Percentiles rank a stretch among this genome's conserved stretches.
phyloP scores from a whole-genome alignment of 2,888 invertebrate species.

The Muschampia plurimacula region DNA sequence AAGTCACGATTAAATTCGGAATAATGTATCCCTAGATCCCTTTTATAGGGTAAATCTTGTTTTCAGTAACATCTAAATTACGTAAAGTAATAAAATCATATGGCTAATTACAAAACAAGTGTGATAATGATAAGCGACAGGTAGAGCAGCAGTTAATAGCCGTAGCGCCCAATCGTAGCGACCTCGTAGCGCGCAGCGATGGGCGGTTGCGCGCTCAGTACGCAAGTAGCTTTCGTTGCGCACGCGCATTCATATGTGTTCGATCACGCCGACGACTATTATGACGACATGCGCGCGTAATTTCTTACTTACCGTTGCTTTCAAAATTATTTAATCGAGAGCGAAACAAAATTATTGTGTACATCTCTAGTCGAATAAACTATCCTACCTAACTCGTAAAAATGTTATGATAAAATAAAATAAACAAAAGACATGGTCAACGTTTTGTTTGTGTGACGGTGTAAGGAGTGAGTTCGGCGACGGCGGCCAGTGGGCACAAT shows the following conservation, averaged over 20 bases:
- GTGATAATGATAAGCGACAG: conserved; percentile 54
- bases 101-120: conserved; percentile 35
- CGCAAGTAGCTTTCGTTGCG: conserved; percentile 73
- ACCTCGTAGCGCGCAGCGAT: conserved; percentile 61
- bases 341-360: conserved; percentile 35
- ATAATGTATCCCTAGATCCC: no score
- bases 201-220: conserved; percentile 67
- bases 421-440: conserved; percentile 52
- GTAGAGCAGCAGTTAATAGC: conserved; percentile 59
- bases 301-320: conserved; percentile 41
- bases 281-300: conserved; percentile 58
- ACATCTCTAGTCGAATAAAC: conserved; percentile 22
- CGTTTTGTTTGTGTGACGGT: conserved; percentile 58
- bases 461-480: conserved; percentile 13
- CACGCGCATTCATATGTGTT: conserved; percentile 61
- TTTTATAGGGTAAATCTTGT: background rate
- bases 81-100: conserved; percentile 20
- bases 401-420: conserved; percentile 53
- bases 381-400: conserved; percentile 17
- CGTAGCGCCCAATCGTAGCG: conserved; percentile 76
- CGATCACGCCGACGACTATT: conserved; percentile 52
- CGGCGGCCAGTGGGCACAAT: conserved; percentile 70
- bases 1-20: no score
- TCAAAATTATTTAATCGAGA: conserved; percentile 24
- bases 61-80: background rate